These are phyloP conservation scores for Phylloscopus trochilus DNA, from an alignment of 2,113 vertebrate species.

Conservation along the genomic window DNA sequence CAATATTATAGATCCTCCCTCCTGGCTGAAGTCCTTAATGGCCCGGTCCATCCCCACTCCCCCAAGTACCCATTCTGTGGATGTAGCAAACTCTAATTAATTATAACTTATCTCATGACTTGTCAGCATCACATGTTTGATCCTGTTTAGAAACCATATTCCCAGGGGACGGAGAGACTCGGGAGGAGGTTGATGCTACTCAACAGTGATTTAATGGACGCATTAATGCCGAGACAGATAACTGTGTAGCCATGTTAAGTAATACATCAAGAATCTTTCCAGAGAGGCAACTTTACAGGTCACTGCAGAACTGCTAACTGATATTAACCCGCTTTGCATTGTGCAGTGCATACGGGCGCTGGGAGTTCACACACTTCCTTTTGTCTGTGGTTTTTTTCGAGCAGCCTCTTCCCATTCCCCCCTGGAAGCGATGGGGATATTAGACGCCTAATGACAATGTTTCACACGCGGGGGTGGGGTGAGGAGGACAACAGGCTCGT, in stretches of 20 bases:
- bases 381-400: not conserved
- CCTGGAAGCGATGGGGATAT: constrained; percentile 53
- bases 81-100: constrained; percentile 64
- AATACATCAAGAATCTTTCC: constrained; percentile 57
- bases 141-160: constrained; percentile 68
- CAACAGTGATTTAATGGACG: constrained; percentile 64
- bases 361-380: constrained; percentile 27
- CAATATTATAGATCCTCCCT: constrained; percentile 60
- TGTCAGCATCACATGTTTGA: constrained; percentile 60
- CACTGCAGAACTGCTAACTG: constrained; percentile 35
- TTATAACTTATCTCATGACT: constrained; percentile 59
- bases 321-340: constrained; percentile 11
- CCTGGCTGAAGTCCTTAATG: constrained; percentile 21
- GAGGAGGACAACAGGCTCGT: constrained; percentile 48
- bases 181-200: constrained; percentile 49
- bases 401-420: constrained; percentile 40
- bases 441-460: constrained; percentile 62
- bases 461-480: constrained; percentile 63
- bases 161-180: constrained; percentile 37
- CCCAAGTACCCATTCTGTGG: constrained; percentile 50
- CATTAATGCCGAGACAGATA: constrained; percentile 48
- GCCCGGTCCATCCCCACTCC: constrained; percentile 21
- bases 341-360: not conserved
- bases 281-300: constrained; percentile 50
- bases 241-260: constrained; percentile 52